Conservation (phyloP, 2,888 invertebrate genomes). For the Podotricha telesiphe region DNA sequence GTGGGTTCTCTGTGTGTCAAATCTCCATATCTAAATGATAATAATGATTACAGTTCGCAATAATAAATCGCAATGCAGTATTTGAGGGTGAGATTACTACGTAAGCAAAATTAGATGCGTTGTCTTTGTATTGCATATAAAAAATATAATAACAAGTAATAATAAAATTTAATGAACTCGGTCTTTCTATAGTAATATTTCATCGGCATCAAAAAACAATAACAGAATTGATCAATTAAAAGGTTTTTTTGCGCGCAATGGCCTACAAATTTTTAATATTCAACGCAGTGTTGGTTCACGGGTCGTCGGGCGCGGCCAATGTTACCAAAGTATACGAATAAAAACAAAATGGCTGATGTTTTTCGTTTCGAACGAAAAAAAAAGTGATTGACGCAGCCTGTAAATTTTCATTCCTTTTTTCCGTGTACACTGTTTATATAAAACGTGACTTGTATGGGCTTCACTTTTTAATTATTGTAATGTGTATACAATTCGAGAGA, state of each 20-base stretch:
- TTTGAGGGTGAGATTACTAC: too few species aligned
- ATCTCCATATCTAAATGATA: too few species aligned
- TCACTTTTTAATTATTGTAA: constrained; percentile 23
- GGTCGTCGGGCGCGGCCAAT: constrained; percentile 56
- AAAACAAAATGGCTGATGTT: constrained; percentile 54
- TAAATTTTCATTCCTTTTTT: constrained; percentile 38
- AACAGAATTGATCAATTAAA: constrained; percentile 36
- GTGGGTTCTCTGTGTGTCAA: too few species aligned
- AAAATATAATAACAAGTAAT: neutral
- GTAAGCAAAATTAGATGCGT: neutral
- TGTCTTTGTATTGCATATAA: neutral
- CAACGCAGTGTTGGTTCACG: constrained; percentile 60
- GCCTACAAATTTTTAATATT: constrained; percentile 67
- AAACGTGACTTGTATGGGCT: constrained; percentile 28
- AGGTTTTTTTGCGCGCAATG: constrained; percentile 43
- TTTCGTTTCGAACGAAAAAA: constrained; percentile 54
- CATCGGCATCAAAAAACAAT: constrained; percentile 26
- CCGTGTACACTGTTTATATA: constrained; percentile 22
- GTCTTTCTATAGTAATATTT: neutral
- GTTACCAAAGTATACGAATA: constrained; percentile 57
- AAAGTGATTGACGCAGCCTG: constrained; percentile 57
- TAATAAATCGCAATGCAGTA: too few species aligned
- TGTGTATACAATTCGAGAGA: neutral
- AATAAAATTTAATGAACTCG: neutral
- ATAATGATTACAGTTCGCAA: too few species aligned